Evolutionary conservation across 2,888 invertebrate species (phyloP).

Genomic region (Anarsia innoxiella): DNA sequence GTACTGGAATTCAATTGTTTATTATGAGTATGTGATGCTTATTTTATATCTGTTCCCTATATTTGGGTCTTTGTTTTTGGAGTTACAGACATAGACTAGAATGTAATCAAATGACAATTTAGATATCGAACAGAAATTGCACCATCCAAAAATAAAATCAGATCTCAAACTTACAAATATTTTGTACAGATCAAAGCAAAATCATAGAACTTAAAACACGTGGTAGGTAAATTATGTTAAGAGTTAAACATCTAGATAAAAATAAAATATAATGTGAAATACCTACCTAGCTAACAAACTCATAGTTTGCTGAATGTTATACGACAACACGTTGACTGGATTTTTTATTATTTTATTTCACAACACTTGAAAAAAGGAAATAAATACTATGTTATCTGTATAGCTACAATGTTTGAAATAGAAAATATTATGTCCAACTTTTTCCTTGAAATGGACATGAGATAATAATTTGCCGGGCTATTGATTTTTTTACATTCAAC

Average conservation of each 20-base stretch:
- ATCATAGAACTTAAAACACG: slow-evolving; percentile 68
- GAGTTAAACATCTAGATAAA: slow-evolving; percentile 53
- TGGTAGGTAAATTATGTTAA: slow-evolving; percentile 60
- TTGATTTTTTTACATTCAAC: too few relatives aligned
- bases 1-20: slow-evolving; percentile 47
- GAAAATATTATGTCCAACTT: too few relatives aligned
- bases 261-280: slow-evolving; percentile 60
- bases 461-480: too few relatives aligned
- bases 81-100: slow-evolving; percentile 2
- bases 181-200: slow-evolving; percentile 73
- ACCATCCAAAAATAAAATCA: slow-evolving; percentile 46
- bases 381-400: too few relatives aligned
- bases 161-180: slow-evolving; percentile 56
- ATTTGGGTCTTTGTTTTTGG: slow-evolving; percentile 4
- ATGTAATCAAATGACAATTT: neutral
- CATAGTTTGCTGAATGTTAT: slow-evolving; percentile 52
- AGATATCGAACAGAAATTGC: slow-evolving; percentile 26
- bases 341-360: slow-evolving; percentile 44
- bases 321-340: slow-evolving; percentile 45
- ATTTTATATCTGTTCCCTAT: slow-evolving; percentile 7
- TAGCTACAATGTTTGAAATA: too few relatives aligned
- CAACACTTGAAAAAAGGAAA: slow-evolving; percentile 35
- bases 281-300: slow-evolving; percentile 45
- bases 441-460: too few relatives aligned
- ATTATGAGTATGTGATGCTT: slow-evolving; percentile 46